phyloP scores from a whole-genome alignment of 1,140 invertebrate genomes.

The Drosophila varians region DNA sequence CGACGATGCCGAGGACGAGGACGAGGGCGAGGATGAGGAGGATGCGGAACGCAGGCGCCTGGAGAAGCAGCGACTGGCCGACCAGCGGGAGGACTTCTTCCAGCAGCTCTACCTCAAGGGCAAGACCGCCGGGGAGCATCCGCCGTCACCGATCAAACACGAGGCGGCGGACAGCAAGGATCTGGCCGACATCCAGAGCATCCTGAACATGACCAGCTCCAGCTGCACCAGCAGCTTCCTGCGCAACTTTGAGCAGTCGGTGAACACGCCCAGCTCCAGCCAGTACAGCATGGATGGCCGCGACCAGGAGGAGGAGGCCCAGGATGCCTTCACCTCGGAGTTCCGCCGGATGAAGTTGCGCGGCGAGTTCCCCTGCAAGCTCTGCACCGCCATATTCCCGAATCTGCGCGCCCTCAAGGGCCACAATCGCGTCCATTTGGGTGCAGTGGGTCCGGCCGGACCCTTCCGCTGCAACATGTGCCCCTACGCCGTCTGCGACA shows the following conservation, averaged over 20 bases:
- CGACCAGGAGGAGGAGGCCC: slow-evolving; percentile 89
- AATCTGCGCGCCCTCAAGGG: slow-evolving; percentile 95
- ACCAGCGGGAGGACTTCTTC: not conserved
- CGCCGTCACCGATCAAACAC: slow-evolving; percentile 64
- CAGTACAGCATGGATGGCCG: slow-evolving; percentile 75
- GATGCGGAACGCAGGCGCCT: slow-evolving; percentile 87
- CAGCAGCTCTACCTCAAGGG: slow-evolving; percentile 6
- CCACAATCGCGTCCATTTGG: slow-evolving; percentile 92
- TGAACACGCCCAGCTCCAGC: slow-evolving; percentile 77
- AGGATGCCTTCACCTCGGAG: slow-evolving; percentile 91
- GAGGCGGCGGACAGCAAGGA: slow-evolving; percentile 85
- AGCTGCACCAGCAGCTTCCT: slow-evolving; percentile 77
- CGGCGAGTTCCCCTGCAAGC: slow-evolving; percentile 94
- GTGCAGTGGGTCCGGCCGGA: slow-evolving; percentile 87
- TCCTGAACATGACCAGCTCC: slow-evolving; percentile 89
- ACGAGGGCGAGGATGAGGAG: slow-evolving; percentile 31
- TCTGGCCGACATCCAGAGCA: slow-evolving; percentile 93
- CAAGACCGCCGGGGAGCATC: slow-evolving; percentile 4
- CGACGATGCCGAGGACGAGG: slow-evolving; percentile 24
- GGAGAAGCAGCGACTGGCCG: slow-evolving; percentile 9
- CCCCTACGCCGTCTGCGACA: slow-evolving; percentile 94
- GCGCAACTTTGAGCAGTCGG: slow-evolving; percentile 78
- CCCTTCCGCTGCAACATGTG: slow-evolving; percentile 97
- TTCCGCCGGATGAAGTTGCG: slow-evolving; percentile 93
- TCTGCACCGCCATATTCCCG: slow-evolving; percentile 92